These are phyloP conservation scores for Valencia hispanica DNA, from an alignment of 2,797 vertebrate species.

Conservation along the genomic window DNA sequence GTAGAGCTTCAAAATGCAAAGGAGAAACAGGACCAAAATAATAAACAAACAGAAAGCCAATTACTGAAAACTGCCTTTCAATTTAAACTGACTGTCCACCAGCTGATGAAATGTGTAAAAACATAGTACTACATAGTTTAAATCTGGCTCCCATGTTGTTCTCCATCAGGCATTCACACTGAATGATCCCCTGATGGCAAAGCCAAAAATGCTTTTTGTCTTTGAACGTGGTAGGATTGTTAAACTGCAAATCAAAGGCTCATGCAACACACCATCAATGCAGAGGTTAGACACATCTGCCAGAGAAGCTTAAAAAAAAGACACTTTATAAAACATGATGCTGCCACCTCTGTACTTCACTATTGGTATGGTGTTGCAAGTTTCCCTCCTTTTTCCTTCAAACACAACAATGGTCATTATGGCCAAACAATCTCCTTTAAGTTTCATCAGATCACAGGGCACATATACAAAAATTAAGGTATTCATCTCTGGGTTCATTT, in stretches of 20 bases:
- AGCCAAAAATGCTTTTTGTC: not conserved
- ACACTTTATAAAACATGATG: not conserved
- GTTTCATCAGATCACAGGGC: not conserved
- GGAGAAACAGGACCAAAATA: too few species aligned
- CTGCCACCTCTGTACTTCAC: not conserved
- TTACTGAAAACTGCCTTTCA: not conserved
- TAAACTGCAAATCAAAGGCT: not conserved
- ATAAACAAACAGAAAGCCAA: too few species aligned
- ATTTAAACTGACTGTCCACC: not conserved
- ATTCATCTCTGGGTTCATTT: not conserved
- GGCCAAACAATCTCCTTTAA: not conserved
- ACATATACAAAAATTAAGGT: not conserved
- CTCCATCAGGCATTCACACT: not conserved
- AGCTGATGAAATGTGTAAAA: not conserved
- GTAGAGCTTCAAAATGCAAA: too few species aligned
- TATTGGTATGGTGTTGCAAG: not conserved
- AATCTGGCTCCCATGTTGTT: not conserved
- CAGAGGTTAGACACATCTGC: not conserved
- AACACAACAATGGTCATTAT: not conserved
- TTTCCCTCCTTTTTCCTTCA: too few species aligned
- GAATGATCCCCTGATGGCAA: not conserved
- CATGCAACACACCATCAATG: not conserved
- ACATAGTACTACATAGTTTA: not conserved
- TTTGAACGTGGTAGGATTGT: not conserved
- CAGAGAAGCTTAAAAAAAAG: not conserved